Conservation (phyloP, 2,797 vertebrate genomes). For the Malacoctenus gilli region DNA sequence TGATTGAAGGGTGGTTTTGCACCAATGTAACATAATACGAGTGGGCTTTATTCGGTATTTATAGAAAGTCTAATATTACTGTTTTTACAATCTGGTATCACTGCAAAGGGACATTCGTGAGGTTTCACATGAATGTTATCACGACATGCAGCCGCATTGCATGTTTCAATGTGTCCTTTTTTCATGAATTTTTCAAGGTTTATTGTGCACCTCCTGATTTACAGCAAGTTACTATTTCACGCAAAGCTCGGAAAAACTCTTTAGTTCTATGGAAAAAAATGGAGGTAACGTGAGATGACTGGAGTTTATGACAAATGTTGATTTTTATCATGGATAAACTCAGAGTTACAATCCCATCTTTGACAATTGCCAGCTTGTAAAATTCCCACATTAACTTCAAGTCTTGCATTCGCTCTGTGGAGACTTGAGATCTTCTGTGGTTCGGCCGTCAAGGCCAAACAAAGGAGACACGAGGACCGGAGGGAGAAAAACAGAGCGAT, state of each 20-base stretch:
- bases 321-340: background rate
- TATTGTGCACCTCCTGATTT: too few species aligned
- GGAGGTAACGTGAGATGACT: too few species aligned
- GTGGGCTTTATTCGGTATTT: background rate
- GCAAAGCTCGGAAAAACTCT: too few species aligned
- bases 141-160: too few species aligned
- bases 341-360: slow-evolving; percentile 1
- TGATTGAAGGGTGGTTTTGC: background rate
- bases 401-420: slow-evolving; percentile 29
- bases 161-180: too few species aligned
- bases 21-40: slow-evolving; percentile 4
- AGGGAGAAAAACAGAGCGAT: slow-evolving; percentile 21
- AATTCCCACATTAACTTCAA: slow-evolving; percentile 23
- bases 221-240: too few species aligned
- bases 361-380: background rate
- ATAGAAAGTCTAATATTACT: background rate
- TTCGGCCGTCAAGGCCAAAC: slow-evolving; percentile 46
- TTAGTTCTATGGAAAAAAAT: too few species aligned
- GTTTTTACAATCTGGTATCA: background rate
- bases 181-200: too few species aligned
- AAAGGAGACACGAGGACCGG: slow-evolving; percentile 24
- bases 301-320: too few species aligned
- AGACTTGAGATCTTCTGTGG: slow-evolving; percentile 66
- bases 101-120: too few species aligned
- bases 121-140: too few species aligned